Evolutionary conservation across 1,140 invertebrate genomes (phyloP).

Genomic region (Leptinotarsa texana): DNA sequence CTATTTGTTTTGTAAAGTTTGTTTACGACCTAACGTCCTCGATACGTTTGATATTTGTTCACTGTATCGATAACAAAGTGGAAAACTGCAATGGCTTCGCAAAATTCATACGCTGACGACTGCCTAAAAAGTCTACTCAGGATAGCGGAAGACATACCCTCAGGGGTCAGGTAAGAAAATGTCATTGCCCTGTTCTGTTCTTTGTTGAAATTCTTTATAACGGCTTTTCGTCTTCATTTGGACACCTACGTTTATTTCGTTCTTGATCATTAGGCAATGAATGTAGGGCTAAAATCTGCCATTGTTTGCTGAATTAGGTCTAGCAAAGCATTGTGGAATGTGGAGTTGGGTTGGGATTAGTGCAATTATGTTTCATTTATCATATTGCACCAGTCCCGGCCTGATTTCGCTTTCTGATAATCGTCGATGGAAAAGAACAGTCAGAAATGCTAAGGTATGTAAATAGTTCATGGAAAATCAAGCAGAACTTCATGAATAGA

Average conservation of each 20-base stretch:
- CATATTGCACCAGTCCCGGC: slow-evolving; percentile 52
- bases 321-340: neutral
- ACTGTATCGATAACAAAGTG: neutral
- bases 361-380: slow-evolving; percentile 43
- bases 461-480: no score
- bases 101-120: slow-evolving; percentile 2
- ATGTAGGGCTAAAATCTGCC: neutral
- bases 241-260: slow-evolving; percentile 34
- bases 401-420: slow-evolving; percentile 35
- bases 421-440: neutral
- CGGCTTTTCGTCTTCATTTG: slow-evolving; percentile 39
- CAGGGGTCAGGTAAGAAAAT: slow-evolving; percentile 39
- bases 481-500: no score
- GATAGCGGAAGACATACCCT: slow-evolving; percentile 36
- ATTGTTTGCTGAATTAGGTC: neutral
- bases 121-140: slow-evolving; percentile 9
- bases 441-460: no score
- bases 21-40: neutral
- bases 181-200: slow-evolving; percentile 41
- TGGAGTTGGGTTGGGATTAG: slow-evolving; percentile 39
- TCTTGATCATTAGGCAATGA: neutral
- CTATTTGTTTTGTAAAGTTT: neutral
- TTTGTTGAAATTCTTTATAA: slow-evolving; percentile 44
- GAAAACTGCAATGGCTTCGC: neutral
- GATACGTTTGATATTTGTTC: neutral